Evolutionary conservation across 2,888 invertebrate species (phyloP).

Genomic region (Dicyrtomina minuta): DNA sequence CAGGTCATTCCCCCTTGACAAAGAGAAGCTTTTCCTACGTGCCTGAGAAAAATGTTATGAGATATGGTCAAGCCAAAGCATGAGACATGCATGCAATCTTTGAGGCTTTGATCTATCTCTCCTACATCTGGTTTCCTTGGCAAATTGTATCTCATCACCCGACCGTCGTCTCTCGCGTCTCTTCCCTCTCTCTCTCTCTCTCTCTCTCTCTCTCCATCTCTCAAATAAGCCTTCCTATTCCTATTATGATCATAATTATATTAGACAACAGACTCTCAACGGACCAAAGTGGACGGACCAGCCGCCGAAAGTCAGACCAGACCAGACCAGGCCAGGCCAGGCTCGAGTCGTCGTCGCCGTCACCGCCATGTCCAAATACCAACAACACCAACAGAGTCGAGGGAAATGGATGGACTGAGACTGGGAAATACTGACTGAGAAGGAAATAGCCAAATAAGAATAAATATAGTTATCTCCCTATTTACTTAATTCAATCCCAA

Average conservation of each 20-base stretch:
- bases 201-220: no score
- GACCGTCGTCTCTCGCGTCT: constrained; percentile 2
- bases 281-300: no score
- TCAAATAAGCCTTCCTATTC: no score
- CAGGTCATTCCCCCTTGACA: constrained; percentile 39
- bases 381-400: no score
- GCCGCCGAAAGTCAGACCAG: no score
- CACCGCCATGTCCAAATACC: no score
- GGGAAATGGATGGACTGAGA: no score
- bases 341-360: no score
- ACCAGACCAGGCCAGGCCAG: no score
- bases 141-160: constrained; percentile 28
- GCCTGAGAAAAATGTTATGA: constrained; percentile 40
- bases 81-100: constrained; percentile 23
- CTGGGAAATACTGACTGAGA: no score
- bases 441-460: neutral
- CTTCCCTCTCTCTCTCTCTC: constrained; percentile 4
- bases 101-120: constrained; percentile 27
- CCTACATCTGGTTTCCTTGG: constrained; percentile 29
- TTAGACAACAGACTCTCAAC: no score
- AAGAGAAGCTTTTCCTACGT: constrained; percentile 30
- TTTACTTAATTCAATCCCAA: constrained; percentile 10
- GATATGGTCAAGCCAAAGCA: constrained; percentile 41
- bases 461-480: constrained; percentile 16
- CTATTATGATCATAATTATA: no score